These are phyloP conservation scores for Fragum sueziense DNA, from an alignment of 2,888 invertebrate species.

Conservation along the genomic window DNA sequence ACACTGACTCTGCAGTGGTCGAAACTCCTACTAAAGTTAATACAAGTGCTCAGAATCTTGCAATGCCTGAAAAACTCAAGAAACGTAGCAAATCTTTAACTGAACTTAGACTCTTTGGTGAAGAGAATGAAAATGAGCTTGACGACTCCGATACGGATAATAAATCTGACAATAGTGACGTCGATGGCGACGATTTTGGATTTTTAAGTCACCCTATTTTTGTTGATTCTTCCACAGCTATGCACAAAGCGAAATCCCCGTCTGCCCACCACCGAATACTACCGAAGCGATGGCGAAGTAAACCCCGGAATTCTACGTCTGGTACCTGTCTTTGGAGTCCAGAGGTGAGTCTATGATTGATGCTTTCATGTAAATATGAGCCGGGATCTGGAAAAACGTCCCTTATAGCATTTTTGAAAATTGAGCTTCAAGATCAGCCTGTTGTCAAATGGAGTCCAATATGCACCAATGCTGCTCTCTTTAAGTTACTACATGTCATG, in stretches of 20 bases:
- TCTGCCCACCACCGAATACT: constrained; percentile 71
- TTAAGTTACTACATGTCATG: too few species aligned
- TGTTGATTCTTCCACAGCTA: constrained; percentile 73
- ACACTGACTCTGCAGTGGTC: not conserved
- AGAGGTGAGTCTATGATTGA: constrained; percentile 87
- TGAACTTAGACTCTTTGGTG: constrained; percentile 66
- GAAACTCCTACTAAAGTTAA: constrained; percentile 2
- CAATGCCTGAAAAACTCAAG: constrained; percentile 43
- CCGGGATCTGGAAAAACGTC: too few species aligned
- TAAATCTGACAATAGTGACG: constrained; percentile 68
- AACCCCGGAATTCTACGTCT: constrained; percentile 92
- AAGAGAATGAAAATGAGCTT: constrained; percentile 54
- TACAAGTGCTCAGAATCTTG: not conserved
- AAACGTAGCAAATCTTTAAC: constrained; percentile 72
- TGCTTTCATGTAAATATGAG: too few species aligned
- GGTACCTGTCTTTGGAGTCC: constrained; percentile 91
- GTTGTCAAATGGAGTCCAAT: too few species aligned
- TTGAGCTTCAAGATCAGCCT: too few species aligned
- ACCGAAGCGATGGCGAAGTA: constrained; percentile 88
- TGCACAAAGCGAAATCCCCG: constrained; percentile 77
- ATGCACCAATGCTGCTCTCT: too few species aligned
- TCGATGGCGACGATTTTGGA: constrained; percentile 77
- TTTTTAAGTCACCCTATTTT: constrained; percentile 71
- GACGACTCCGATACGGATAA: constrained; percentile 39
- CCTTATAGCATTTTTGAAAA: too few species aligned